Base-by-base conservation (phyloP, 2,113 vertebrate species). In the Apistogramma diplotaenia region DNA sequence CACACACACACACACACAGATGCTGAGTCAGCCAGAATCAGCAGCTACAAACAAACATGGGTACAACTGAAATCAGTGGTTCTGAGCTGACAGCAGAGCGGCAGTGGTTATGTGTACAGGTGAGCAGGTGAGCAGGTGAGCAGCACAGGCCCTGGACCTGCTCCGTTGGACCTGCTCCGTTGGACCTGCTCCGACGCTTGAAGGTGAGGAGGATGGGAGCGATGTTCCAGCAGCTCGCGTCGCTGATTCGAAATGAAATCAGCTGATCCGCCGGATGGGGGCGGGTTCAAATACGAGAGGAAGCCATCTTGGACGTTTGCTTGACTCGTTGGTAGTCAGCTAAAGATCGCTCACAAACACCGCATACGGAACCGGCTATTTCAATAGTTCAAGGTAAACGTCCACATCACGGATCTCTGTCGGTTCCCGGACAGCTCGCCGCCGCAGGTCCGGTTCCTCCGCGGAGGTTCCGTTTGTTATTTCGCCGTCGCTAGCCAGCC, bases 231-330 rank as follows among this genome's bases (percentile, higher is more conserved):
- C 2, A 15, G 27, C 10, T 35, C 21, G 74, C 8, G 6, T 9
- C 16, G 35, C 57, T 90, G 89, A 90, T 92, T 93, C 86, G 60
- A 92, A 91, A 76, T 89, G 79, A 62, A 89, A 89, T 93, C 95
- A 95, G 92, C 88, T 95, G 94, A 95, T 93, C 13, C 1, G 16
- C 4, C 57, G n/a, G 46, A 23, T 71, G 82, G 80, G 93, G 96
- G 95, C 93, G 94, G 95, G 93, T 92, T 94, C 91, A 96, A 95
- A 95, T 92, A 94, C 92, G 95, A 94, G 94, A 91, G 96, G 96
- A 93, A 93, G 97, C 96, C 97, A 97, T 97, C 95, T 97, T 97
- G 95, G 88, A 94, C 91, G 90, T 89, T 94, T 93, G 91, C 78
- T 93, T 87, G 93, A 49, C 43, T 89, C 75, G 78, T 87, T 91